Conservation (phyloP, 2,113 vertebrate genomes). For the Xenopus laevis region DNA sequence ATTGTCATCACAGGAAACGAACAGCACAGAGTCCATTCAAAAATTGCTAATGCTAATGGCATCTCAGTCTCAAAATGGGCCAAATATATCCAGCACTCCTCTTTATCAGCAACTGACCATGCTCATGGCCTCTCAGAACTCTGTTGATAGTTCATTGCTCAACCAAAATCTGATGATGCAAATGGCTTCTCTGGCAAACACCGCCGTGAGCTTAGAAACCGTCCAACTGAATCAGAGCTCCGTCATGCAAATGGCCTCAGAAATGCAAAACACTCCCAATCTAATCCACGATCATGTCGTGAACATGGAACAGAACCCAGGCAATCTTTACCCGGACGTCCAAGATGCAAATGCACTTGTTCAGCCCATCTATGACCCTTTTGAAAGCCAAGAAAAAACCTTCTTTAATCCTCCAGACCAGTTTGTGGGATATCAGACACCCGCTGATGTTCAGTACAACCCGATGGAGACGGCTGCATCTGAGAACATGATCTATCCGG, state of each 20-base stretch:
- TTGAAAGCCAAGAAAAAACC: neutral
- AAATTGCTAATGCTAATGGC: too few relatives aligned
- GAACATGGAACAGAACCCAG: neutral
- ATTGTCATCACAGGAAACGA: neutral
- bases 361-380: neutral
- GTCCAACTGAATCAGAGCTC: neutral
- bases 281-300: neutral
- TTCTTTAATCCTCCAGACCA: neutral
- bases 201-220: neutral
- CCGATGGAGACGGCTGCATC: neutral
- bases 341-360: neutral
- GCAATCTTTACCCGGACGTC: neutral
- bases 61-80: neutral
- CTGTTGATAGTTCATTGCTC: neutral
- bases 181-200: neutral
- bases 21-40: neutral
- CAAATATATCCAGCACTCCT: neutral
- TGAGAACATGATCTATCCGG: neutral
- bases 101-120: conserved; percentile 9
- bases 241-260: neutral
- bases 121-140: conserved; percentile 17
- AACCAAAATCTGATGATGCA: conserved; percentile 13
- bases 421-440: neutral
- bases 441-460: neutral
- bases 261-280: neutral